phyloP scores from a whole-genome alignment of 2,888 invertebrate species.

The Trilocha varians region DNA sequence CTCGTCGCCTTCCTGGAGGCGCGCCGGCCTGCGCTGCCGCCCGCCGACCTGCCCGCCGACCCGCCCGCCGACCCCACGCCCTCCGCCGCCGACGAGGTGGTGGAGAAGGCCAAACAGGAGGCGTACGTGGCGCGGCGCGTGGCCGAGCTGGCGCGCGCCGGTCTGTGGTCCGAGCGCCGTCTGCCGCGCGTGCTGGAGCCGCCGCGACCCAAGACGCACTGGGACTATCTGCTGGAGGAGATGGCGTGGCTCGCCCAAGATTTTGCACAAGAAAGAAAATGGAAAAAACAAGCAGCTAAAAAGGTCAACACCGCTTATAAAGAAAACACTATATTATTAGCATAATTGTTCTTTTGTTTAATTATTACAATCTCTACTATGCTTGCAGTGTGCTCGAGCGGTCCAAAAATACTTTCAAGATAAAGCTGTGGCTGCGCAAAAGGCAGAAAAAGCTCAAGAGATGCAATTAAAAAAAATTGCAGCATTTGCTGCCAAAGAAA shows the following conservation, averaged over 20 bases:
- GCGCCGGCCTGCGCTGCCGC: conserved; percentile 75
- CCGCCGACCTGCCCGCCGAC: conserved; percentile 78
- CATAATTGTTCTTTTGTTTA: conserved; percentile 1
- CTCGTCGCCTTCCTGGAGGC: conserved; percentile 83
- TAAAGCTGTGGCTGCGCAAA: conserved; percentile 89
- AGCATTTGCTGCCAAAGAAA: conserved; percentile 91
- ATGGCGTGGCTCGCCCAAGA: conserved; percentile 99
- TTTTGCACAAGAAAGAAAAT: conserved; percentile 97
- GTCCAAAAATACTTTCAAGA: conserved; percentile 94
- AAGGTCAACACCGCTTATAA: too few species aligned
- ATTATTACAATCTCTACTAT: too few species aligned
- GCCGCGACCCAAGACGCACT: conserved; percentile 92
- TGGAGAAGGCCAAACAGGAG: conserved; percentile 76
- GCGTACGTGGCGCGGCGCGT: conserved; percentile 95
- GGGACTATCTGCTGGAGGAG: conserved; percentile 99
- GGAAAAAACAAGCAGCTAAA: conserved; percentile 96
- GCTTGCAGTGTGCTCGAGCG: conserved; percentile 84
- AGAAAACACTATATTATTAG: too few species aligned
- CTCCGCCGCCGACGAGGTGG: conserved; percentile 44
- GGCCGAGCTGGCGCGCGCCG: conserved; percentile 92
- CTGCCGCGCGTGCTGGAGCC: conserved; percentile 95
- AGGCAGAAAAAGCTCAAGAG: conserved; percentile 94
- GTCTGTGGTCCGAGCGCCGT: conserved; percentile 94
- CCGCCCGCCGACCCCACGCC: conserved; percentile 75
- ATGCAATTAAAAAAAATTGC: conserved; percentile 89